These are phyloP conservation scores for Polyommatus iphigenia DNA, from an alignment of 2,888 invertebrate species.

Conservation along the genomic window DNA sequence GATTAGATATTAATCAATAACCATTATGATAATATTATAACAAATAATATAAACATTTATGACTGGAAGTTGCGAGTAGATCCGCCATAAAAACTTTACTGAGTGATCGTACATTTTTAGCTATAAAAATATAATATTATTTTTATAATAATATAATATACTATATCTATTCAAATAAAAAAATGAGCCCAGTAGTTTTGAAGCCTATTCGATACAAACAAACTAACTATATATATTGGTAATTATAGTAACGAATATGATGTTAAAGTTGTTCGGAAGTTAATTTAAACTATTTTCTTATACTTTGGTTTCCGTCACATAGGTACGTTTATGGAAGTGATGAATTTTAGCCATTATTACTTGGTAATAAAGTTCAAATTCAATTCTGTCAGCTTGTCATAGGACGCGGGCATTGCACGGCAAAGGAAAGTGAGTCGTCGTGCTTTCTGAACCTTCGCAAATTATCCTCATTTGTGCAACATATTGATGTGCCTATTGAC, in stretches of 20 bases:
- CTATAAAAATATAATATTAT: no score
- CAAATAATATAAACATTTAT: no score
- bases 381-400: neutral
- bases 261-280: neutral
- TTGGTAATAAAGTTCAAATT: neutral
- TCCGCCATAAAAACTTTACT: no score
- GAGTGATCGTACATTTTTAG: no score
- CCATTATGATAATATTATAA: no score
- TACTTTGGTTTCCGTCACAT: neutral
- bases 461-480: conserved; percentile 56
- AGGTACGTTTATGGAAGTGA: neutral
- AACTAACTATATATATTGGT: no score
- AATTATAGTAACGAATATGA: neutral
- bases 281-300: neutral
- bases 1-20: no score
- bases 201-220: no score
- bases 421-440: conserved; percentile 68
- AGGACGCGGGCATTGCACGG: conserved; percentile 51
- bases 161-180: no score
- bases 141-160: no score
- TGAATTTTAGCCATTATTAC: neutral
- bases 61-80: no score
- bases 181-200: no score
- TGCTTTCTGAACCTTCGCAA: conserved; percentile 66
- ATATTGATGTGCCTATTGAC: conserved; percentile 36